Evolutionary conservation across 2,113 vertebrate genomes (phyloP).

Genomic region (Chionomys nivalis): DNA sequence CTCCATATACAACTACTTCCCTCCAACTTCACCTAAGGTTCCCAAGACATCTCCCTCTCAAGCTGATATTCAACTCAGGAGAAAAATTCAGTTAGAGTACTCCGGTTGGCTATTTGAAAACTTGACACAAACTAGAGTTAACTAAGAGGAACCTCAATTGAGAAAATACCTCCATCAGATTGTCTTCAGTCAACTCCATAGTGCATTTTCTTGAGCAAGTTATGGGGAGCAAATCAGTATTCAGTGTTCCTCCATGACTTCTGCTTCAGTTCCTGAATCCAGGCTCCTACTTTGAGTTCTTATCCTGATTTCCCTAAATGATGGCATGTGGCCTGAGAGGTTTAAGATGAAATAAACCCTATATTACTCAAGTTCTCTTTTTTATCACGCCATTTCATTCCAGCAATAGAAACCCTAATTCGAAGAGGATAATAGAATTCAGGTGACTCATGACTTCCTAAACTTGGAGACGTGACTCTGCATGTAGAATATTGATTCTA

Average conservation of each 20-base stretch:
- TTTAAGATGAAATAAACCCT: not conserved
- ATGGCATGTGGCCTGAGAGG: not conserved
- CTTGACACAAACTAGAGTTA: not conserved
- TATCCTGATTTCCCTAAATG: not conserved
- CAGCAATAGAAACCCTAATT: not conserved
- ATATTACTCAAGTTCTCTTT: not conserved
- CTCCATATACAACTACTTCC: too few relatives aligned
- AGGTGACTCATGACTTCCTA: not conserved
- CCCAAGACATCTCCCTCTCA: too few relatives aligned
- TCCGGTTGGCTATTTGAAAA: not conserved
- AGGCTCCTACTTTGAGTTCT: not conserved
- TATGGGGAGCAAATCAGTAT: not conserved
- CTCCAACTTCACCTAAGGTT: not conserved
- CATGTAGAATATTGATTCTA: conserved; percentile 4
- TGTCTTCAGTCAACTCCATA: too few relatives aligned
- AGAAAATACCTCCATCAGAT: not conserved
- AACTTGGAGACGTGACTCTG: not conserved
- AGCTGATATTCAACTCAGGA: not conserved
- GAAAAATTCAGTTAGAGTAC: not conserved
- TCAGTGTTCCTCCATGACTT: not conserved
- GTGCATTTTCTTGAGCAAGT: not conserved
- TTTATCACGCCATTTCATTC: too few relatives aligned
- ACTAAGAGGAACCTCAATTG: not conserved
- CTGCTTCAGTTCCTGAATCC: not conserved
- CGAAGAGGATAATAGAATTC: not conserved